Evolutionary conservation across 2,888 invertebrate species (phyloP).

Genomic region (Andricus quercusramuli): DNA sequence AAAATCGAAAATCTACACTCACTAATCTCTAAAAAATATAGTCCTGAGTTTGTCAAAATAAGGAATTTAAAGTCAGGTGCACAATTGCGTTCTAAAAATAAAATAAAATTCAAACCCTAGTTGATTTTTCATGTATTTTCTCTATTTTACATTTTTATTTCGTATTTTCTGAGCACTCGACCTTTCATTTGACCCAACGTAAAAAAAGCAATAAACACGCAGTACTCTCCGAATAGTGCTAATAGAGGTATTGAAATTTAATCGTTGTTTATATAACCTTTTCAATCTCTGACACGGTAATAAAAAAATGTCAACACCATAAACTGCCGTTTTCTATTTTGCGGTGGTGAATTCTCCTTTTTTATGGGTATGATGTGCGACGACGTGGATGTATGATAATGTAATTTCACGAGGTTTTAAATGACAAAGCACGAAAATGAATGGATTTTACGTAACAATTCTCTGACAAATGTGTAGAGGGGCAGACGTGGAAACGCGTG

Average conservation of each 20-base stretch:
- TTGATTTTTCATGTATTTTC: too few species aligned
- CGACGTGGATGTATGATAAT: slow-evolving; percentile 41
- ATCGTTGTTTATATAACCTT: neutral
- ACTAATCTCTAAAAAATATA: too few species aligned
- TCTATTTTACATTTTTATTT: too few species aligned
- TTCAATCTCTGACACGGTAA: neutral
- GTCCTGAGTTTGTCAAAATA: too few species aligned
- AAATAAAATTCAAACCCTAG: too few species aligned
- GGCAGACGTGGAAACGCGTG: slow-evolving; percentile 45
- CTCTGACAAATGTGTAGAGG: slow-evolving; percentile 1
- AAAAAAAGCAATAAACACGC: neutral
- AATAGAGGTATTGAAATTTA: neutral
- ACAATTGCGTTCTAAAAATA: too few species aligned
- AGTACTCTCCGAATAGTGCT: neutral
- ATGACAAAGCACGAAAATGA: slow-evolving; percentile 52
- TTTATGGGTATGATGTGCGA: neutral
- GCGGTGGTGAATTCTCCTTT: neutral
- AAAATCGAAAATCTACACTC: too few species aligned
- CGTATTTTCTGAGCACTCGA: too few species aligned
- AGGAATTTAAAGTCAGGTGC: too few species aligned
- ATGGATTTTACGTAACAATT: slow-evolving; percentile 44
- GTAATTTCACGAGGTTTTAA: slow-evolving; percentile 50
- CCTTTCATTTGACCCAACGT: neutral
- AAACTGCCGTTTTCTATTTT: neutral
- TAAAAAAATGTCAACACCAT: neutral